Evolutionary conservation across 2,888 invertebrate genomes (phyloP), one percentile per base, ranked within the genome.

Genomic region (Icerya purchasi): DNA sequence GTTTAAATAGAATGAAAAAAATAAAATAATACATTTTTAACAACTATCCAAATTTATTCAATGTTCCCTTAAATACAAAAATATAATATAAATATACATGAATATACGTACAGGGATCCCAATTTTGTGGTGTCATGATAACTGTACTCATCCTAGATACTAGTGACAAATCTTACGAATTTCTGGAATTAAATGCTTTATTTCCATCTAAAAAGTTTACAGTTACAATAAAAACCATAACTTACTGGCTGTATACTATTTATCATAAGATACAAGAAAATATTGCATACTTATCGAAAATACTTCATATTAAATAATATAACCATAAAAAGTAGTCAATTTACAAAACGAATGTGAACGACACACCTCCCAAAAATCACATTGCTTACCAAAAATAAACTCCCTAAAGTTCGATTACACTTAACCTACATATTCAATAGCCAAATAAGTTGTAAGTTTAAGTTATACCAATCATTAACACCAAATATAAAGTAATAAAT

Each of bases 101-200:
- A 52, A 61, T 3, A 25, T 24, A 68, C 73, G 74, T 72, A 78
- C 78, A 77, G 72, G 78, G 76, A 71, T 79, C 78, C 76, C 77
- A 76, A 69, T 77, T 77, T 66, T 75, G 73, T 72, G 77, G 76
- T 64, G 77, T 77, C 77, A 78, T 78, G 68, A 76, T 72, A 70
- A 74, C 75, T 68, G 76, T 74, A 72, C 76, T 77, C 77, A 77
- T 77, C 73, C 73, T 76, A 22, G 52, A 23, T 1, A 24, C 2
- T 19, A n/a, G n/a, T n/a, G n/a, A n/a, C n/a, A n/a, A n/a, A n/a
- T n/a, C n/a, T n/a, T n/a, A n/a, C n/a, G n/a, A n/a, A n/a, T n/a
- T n/a, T n/a, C n/a, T n/a, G n/a, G n/a, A n/a, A n/a, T n/a, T n/a
- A n/a, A n/a, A n/a, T n/a, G n/a, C n/a, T n/a, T n/a, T n/a, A n/a